Evolutionary conservation across 2,113 vertebrate species (phyloP).

Genomic region (Rhodinocichla rosea): DNA sequence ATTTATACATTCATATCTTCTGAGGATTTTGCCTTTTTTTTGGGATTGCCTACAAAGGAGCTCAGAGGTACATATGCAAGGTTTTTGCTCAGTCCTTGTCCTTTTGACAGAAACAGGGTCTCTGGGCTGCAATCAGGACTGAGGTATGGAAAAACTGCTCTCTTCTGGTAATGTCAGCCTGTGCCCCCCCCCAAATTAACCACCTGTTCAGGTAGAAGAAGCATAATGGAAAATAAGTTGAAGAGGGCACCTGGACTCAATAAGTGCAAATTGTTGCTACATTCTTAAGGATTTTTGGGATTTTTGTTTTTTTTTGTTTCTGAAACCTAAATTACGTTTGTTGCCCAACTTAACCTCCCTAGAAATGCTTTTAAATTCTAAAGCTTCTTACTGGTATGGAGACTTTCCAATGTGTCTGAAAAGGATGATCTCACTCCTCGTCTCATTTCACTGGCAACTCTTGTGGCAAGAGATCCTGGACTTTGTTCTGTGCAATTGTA

Average conservation of each 20-base stretch:
- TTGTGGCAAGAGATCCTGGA: not conserved
- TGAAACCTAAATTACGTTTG: not conserved
- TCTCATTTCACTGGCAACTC: not conserved
- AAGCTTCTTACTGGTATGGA: not conserved
- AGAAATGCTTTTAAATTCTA: not conserved
- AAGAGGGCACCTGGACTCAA: not conserved
- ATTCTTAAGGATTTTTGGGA: not conserved
- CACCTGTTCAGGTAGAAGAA: not conserved
- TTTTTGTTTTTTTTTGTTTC: not conserved
- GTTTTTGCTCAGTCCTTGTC: not conserved
- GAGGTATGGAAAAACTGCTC: not conserved
- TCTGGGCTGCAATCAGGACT: not conserved
- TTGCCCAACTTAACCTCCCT: not conserved
- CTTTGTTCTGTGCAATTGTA: not conserved
- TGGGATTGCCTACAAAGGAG: not conserved
- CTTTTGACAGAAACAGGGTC: not conserved
- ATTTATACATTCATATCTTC: not conserved
- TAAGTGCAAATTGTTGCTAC: not conserved
- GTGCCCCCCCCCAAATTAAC: not conserved
- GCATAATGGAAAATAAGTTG: not conserved
- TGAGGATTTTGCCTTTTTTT: not conserved
- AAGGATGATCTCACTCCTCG: not conserved
- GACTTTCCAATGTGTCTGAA: not conserved
- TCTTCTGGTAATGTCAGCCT: not conserved
- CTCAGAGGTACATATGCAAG: not conserved